phyloP scores from a whole-genome alignment of 2,797 vertebrate species.

The Hippocampus kuda region DNA sequence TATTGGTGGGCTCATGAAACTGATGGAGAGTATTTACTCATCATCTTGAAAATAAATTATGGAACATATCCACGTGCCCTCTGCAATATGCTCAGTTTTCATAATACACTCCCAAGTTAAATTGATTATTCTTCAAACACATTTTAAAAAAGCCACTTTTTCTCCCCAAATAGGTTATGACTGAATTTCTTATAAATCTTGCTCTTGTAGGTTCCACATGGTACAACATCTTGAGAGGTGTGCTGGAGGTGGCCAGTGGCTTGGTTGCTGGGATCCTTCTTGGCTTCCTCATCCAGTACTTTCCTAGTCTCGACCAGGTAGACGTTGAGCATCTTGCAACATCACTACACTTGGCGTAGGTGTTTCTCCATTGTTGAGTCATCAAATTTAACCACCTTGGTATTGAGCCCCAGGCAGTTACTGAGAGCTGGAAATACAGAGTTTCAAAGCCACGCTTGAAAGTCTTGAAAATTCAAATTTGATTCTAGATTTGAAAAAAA shows the following conservation, averaged over 20 bases:
- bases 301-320: constrained; percentile 90
- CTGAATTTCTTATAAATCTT: not conserved
- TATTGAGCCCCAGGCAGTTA: not conserved
- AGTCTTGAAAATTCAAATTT: not conserved
- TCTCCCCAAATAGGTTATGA: too few species aligned
- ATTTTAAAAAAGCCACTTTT: too few species aligned
- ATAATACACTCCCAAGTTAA: too few species aligned
- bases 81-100: too few species aligned
- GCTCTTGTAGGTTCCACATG: constrained; percentile 73
- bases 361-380: not conserved
- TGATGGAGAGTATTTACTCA: too few species aligned
- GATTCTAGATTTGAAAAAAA: not conserved
- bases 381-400: not conserved
- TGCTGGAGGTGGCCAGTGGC: constrained; percentile 82
- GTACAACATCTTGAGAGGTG: constrained; percentile 77
- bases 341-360: not conserved
- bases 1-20: too few species aligned
- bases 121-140: too few species aligned
- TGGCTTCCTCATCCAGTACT: constrained; percentile 83
- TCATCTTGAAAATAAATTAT: too few species aligned
- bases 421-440: not conserved
- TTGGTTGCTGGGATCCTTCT: constrained; percentile 72
- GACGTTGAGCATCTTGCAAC: constrained; percentile 11
- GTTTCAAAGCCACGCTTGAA: not conserved
- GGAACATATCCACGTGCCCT: too few species aligned